Conservation (phyloP, 2,888 invertebrate genomes). For the Caenorhabditis becei region DNA sequence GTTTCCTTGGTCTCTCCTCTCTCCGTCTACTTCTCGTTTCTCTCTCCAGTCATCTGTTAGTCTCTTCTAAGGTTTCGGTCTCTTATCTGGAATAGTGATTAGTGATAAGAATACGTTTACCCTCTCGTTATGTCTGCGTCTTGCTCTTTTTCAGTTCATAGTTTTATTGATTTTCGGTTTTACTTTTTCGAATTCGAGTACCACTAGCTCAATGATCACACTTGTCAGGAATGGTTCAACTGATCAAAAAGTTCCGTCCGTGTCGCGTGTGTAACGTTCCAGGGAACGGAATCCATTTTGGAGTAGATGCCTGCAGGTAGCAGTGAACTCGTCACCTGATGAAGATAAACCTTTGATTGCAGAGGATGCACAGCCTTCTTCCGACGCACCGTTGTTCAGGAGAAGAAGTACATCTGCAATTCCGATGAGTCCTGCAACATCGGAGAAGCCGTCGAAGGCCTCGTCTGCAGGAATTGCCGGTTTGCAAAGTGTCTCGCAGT, state of each 20-base stretch:
- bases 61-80: neutral
- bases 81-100: neutral
- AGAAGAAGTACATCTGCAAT: constrained; percentile 74
- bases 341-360: constrained; percentile 19
- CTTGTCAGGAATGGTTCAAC: neutral
- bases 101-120: neutral
- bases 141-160: neutral
- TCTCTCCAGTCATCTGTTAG: neutral
- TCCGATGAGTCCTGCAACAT: constrained; percentile 70
- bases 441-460: constrained; percentile 65
- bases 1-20: constrained; percentile 8
- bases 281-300: constrained; percentile 55
- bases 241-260: constrained; percentile 9
- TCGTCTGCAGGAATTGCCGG: constrained; percentile 77
- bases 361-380: constrained; percentile 79
- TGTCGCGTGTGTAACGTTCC: constrained; percentile 37
- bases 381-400: constrained; percentile 73
- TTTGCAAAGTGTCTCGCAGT: constrained; percentile 71
- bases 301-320: constrained; percentile 52
- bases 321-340: neutral
- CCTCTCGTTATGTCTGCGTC: neutral
- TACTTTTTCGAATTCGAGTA: too few species aligned
- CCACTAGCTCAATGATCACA: constrained; percentile 9
- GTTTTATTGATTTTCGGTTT: constrained; percentile 1
- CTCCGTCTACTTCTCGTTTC: constrained; percentile 1